Conservation (phyloP, 2,797 vertebrate genomes). For the Mormyrops attenuatus region DNA sequence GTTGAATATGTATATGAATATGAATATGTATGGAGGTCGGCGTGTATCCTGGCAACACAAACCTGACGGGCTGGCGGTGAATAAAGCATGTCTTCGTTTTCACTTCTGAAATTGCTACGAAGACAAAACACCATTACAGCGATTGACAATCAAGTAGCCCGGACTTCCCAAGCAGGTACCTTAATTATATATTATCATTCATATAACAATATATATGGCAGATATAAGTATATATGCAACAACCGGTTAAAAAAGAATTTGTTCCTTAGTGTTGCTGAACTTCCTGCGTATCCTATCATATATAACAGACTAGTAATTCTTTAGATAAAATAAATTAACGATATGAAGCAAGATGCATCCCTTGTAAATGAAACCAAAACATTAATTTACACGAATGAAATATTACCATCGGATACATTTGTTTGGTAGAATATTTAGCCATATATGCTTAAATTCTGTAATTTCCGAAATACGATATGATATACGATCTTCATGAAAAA, state of each 20-base stretch:
- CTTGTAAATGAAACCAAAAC: not conserved
- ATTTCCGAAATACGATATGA: not conserved
- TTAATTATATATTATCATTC: not conserved
- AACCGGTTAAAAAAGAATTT: not conserved
- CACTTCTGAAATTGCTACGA: not conserved
- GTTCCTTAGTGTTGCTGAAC: not conserved
- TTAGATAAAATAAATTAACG: not conserved
- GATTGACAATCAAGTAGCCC: not conserved
- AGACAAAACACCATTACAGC: not conserved
- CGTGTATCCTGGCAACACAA: slow-evolving; percentile 36
- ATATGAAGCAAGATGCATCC: not conserved
- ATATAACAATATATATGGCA: not conserved
- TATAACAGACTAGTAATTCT: not conserved
- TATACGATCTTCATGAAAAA: not conserved
- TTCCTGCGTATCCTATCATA: not conserved
- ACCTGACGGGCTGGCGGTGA: slow-evolving; percentile 18
- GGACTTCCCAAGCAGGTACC: slow-evolving; percentile 6
- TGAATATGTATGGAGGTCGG: too few relatives aligned
- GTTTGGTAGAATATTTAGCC: not conserved
- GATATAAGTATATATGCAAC: not conserved
- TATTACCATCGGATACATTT: not conserved
- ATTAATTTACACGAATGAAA: not conserved
- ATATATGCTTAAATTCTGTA: not conserved
- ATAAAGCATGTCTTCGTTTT: slow-evolving; percentile 6
- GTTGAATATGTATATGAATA: not conserved